Base-by-base conservation (phyloP, 2,797 vertebrate genomes). In the Sebastes variabilis region DNA sequence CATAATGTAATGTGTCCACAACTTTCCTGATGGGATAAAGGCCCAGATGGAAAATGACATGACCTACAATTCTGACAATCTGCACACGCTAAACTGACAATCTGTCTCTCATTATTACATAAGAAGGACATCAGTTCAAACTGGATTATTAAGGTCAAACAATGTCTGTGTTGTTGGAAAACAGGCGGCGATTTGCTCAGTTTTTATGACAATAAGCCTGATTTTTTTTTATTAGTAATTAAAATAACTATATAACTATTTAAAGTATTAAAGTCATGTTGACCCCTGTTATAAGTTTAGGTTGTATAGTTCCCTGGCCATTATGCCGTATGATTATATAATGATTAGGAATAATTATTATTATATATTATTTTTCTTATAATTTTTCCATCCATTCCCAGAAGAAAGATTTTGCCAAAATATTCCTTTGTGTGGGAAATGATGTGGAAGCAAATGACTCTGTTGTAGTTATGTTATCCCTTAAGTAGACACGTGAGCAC, bases 31-130 rank as follows among this genome's bases (percentile, higher is more conserved):
- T 32, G 65, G 46, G 25, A 42, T 36, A 3, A 32, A 42, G n/a
- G 29, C 36, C 34, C 65, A 69, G 70, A 80, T 72, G 62, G 68
- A 68, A 64, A 72, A 72, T 22, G 1, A 79, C 42, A 34, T 8
- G 56, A 61, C 32, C 54, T 9, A 38, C 60, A 61, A 36, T 8
- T 52, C 49, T 60, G 36, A 73, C 69, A 73, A 42, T 49, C 46
- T 80, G 77, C 49, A 8, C 7, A 55, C 2, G 0, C 29, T 5
- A 46, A 34, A 29, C 42, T 4, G 16, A 79, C n/a, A 61, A 30
- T 72, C 68, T 80, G 65, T 27, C 5, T 18, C 49, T 69, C 29
- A 32, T 77, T 70, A 61, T 62, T 74, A 67, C 24, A 75, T 30
- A 58, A 46, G 42, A 22, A 34, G 54, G 32, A 38, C 10, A 20